Evolutionary conservation across 2,797 vertebrate genomes (phyloP).

Genomic region (Myripristis jacobus): DNA sequence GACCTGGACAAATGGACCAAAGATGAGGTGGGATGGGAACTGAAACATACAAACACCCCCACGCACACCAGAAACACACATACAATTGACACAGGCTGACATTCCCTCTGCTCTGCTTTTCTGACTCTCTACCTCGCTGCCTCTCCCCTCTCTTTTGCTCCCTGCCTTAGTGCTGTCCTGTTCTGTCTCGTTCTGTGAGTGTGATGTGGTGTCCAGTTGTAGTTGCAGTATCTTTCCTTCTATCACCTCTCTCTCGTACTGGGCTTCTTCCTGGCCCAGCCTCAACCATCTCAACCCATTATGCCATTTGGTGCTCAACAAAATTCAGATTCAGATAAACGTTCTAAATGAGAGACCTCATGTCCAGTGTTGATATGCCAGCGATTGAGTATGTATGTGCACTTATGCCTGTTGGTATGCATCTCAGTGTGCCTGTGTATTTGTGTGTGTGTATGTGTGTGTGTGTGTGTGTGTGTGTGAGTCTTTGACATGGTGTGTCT

Average conservation of each 20-base stretch:
- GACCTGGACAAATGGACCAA: conserved; percentile 73
- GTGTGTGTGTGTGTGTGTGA: conserved; percentile 7
- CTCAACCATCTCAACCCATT: conserved; percentile 37
- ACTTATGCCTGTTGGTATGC: conserved; percentile 12
- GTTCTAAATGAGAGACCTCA: conserved; percentile 47
- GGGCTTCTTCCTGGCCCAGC: conserved; percentile 25
- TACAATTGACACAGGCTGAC: conserved; percentile 47
- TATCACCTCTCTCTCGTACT: conserved; percentile 39
- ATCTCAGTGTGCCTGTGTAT: conserved; percentile 15
- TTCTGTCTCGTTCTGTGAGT: conserved; percentile 71
- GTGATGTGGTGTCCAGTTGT: conserved; percentile 64
- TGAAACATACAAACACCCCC: conserved; percentile 41
- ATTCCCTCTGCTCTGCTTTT: conserved; percentile 65
- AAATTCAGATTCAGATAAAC: conserved; percentile 26
- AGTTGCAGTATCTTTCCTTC: conserved; percentile 56
- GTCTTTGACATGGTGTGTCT: conserved; percentile 6
- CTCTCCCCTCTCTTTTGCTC: conserved; percentile 44
- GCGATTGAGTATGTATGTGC: conserved; percentile 42
- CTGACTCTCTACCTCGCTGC: conserved; percentile 73
- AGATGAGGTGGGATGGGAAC: conserved; percentile 70
- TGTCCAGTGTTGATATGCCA: conserved; percentile 51
- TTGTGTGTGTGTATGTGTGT: conserved; percentile 11
- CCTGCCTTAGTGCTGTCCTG: conserved; percentile 66
- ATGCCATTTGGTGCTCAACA: conserved; percentile 35
- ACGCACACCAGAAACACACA: conserved; percentile 29